Percentiles rank a stretch among this genome's conserved stretches.
phyloP scores from a whole-genome alignment of 2,797 vertebrate species.

The Lagorchestes hirsutus region DNA sequence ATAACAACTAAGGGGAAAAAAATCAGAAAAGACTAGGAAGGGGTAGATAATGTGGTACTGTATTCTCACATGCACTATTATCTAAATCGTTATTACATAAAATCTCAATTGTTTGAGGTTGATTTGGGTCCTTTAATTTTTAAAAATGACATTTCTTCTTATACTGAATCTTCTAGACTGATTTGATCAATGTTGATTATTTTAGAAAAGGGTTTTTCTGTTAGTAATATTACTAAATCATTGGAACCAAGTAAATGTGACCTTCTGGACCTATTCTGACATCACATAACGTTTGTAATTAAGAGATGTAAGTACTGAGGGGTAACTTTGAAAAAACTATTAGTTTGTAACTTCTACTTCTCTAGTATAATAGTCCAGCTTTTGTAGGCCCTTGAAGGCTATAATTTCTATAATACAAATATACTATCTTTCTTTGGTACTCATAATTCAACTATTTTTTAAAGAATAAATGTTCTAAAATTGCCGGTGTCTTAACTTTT shows the following conservation, averaged over 20 bases:
- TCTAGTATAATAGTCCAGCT: background rate
- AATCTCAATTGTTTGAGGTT: background rate
- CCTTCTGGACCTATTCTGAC: background rate
- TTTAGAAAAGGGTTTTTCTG: background rate
- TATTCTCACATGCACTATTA: background rate
- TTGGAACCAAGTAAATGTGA: background rate
- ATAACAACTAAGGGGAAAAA: background rate
- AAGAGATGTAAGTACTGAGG: background rate
- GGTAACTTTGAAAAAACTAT: background rate
- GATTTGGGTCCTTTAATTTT: background rate
- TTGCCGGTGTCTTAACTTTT: conserved; percentile 3
- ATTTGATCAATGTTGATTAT: background rate
- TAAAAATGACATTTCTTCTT: background rate
- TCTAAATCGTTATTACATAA: background rate
- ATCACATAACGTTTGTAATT: background rate
- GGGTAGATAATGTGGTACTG: background rate
- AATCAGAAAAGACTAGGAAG: background rate
- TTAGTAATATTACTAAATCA: background rate
- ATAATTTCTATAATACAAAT: background rate
- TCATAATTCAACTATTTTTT: conserved; percentile 43
- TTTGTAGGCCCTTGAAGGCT: background rate
- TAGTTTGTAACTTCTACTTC: conserved; percentile 15
- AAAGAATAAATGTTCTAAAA: conserved; percentile 37
- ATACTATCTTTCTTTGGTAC: background rate
- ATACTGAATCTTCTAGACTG: background rate